These are phyloP conservation scores for Mus caroli DNA, from an alignment of 2,797 vertebrate genomes.

Conservation along the genomic window DNA sequence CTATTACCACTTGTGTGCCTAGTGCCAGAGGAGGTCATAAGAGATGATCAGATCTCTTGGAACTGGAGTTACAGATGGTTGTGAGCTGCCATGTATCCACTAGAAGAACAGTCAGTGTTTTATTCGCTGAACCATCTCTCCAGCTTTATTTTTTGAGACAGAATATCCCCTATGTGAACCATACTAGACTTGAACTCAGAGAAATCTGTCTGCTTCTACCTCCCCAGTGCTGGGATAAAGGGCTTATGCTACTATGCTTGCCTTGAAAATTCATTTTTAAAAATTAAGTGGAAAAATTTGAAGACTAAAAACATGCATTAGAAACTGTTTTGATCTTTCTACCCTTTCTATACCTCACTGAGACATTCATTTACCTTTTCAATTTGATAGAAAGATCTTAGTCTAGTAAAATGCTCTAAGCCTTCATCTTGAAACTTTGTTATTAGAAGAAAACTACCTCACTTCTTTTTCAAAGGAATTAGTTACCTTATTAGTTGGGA, in stretches of 20 bases:
- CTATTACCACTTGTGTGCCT: not conserved
- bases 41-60: no score
- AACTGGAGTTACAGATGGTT: not conserved
- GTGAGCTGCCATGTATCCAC: not conserved
- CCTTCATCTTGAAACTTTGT: slow-evolving; percentile 25
- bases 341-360: not conserved
- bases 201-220: not conserved
- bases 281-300: not conserved
- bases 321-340: not conserved
- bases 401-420: slow-evolving; percentile 49
- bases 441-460: not conserved
- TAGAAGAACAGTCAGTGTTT: not conserved
- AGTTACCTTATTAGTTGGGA: not conserved
- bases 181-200: not conserved
- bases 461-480: slow-evolving; percentile 53
- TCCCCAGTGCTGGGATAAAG: not conserved
- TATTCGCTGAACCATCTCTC: not conserved
- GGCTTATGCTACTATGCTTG: not conserved
- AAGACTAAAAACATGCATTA: not conserved
- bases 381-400: slow-evolving; percentile 43
- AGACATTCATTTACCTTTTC: slow-evolving; percentile 51
- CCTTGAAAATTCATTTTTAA: not conserved
- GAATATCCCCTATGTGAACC: not conserved
- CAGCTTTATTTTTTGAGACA: not conserved
- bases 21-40: not conserved